Percentiles rank a stretch among this genome's conserved stretches.
phyloP scores from a whole-genome alignment of 2,888 invertebrate genomes.

The Hypena proboscidalis region DNA sequence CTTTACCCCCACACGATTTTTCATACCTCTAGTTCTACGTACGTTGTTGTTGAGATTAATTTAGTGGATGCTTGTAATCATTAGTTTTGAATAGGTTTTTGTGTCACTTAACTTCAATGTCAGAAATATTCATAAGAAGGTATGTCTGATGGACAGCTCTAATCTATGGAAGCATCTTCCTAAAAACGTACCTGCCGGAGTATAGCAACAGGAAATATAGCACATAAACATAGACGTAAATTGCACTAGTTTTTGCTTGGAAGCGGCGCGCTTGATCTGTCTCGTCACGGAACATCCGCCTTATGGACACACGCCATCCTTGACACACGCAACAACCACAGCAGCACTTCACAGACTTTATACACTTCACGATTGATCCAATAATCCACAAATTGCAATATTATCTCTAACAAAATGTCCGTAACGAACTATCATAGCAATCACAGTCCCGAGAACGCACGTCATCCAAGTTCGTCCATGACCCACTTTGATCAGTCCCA shows the following conservation, averaged over 20 bases:
- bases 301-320: slow-evolving; percentile 20
- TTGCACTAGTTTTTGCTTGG: slow-evolving; percentile 5
- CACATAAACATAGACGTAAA: slow-evolving; percentile 1
- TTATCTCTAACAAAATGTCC: slow-evolving; percentile 11
- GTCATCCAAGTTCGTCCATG: slow-evolving; percentile 41
- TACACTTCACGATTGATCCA: slow-evolving; percentile 28
- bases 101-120: too few species aligned
- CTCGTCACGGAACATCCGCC: slow-evolving; percentile 20
- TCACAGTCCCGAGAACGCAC: slow-evolving; percentile 32
- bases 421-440: slow-evolving; percentile 12
- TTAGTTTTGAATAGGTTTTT: too few species aligned
- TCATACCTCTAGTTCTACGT: too few species aligned
- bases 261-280: slow-evolving; percentile 18
- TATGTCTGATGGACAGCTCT: too few species aligned
- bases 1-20: too few species aligned
- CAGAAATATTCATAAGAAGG: too few species aligned
- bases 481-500: slow-evolving; percentile 52
- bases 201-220: background rate
- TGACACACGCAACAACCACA: slow-evolving; percentile 18
- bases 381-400: slow-evolving; percentile 18
- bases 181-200: too few species aligned
- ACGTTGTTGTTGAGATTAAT: too few species aligned
- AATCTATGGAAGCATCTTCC: too few species aligned
- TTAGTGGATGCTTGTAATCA: too few species aligned
- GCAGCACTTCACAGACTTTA: slow-evolving; percentile 22